A percentile compares a stretch with the other conserved stretches of the same genome.
These are phyloP conservation scores for Aplocera efformata DNA, from an alignment of 2,888 invertebrate genomes.

Conservation along the genomic window DNA sequence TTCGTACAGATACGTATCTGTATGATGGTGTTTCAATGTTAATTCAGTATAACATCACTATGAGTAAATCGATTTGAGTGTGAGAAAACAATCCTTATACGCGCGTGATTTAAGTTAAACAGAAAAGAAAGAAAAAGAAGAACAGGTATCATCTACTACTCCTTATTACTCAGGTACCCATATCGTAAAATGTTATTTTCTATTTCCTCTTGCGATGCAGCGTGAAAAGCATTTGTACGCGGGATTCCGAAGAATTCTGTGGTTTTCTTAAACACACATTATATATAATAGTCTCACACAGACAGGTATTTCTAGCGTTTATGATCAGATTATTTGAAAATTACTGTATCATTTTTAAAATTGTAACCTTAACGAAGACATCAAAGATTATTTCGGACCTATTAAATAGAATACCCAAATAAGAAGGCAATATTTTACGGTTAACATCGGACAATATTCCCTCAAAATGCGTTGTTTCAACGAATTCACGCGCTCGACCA, in stretches of 20 bases:
- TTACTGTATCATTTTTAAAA: slow-evolving; percentile 8
- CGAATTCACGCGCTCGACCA: slow-evolving; percentile 57
- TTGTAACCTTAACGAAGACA: slow-evolving; percentile 19
- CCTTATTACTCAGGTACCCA: too few relatives aligned
- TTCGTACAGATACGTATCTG: not conserved
- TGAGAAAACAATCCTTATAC: slow-evolving; percentile 55
- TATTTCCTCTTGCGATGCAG: slow-evolving; percentile 5
- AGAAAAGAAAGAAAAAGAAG: too few relatives aligned
- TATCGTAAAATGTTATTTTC: slow-evolving; percentile 17
- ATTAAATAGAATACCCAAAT: slow-evolving; percentile 23
- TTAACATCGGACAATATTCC: slow-evolving; percentile 44
- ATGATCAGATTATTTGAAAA: slow-evolving; percentile 12
- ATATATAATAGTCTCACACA: not conserved
- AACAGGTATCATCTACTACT: too few relatives aligned
- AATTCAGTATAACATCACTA: slow-evolving; percentile 34
- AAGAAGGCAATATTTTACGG: slow-evolving; percentile 49
- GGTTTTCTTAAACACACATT: slow-evolving; percentile 2
- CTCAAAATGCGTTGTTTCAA: slow-evolving; percentile 53
- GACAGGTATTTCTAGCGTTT: not conserved
- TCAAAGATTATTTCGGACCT: slow-evolving; percentile 24
- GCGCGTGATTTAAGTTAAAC: slow-evolving; percentile 33
- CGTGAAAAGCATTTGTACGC: slow-evolving; percentile 11
- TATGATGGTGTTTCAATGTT: slow-evolving; percentile 1
- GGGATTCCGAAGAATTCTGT: slow-evolving; percentile 1
- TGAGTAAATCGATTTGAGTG: slow-evolving; percentile 56